Base-by-base conservation (phyloP, 64 coral and sea anemone species). In the Montipora efflorescens region DNA sequence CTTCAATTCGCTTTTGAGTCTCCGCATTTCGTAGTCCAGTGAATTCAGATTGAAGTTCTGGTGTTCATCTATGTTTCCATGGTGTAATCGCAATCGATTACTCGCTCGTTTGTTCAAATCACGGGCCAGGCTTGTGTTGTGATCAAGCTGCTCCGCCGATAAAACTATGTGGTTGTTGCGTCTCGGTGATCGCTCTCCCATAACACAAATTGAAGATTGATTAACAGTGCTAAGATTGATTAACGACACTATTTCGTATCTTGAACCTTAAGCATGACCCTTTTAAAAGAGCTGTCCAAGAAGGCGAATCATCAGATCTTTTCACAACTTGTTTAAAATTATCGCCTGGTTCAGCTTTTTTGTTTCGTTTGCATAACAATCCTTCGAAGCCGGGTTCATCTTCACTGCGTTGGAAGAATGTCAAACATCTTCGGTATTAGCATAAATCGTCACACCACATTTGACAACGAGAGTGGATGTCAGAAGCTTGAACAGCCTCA, bases 81-180 rank as follows among this genome's bases (percentile, higher is more conserved):
- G 92, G 8, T 75, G 80, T 36, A 98, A 75, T 16, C 68, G 48
- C 5, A 98, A 80, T 22, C 96, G 83, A 79, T 98, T 98, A 45
- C 36, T 48, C 53, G 90, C 96, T 10, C 93, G 76, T 51, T 98
- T 98, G 84, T 98, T 98, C 23, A 81, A 47, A 50, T 47, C 76
- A n/a, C 96, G 89, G 45, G 96, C 96, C 81, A 88, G 88, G n/a
- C 96, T 98, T 4, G 92, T 89, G 50, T 98, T 98, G 48, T 88
- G 79, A 81, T 98, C 96, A 5, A 98, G 71, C 20, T 79, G 82
- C 20, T 98, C 89, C 3, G 96, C 93, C 5, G 93, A 83, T 19
- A 95, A 88, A 18, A 94, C 0, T 15, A 89, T 72, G 47, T 90
- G 74, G 57, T 83, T 87, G n/a, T 20, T 58, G 4, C 93, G 76